Percentiles rank a stretch among this genome's conserved stretches.
Evolutionary conservation across 2,113 vertebrate genomes (phyloP).

Genomic region (Melozone crissalis): DNA sequence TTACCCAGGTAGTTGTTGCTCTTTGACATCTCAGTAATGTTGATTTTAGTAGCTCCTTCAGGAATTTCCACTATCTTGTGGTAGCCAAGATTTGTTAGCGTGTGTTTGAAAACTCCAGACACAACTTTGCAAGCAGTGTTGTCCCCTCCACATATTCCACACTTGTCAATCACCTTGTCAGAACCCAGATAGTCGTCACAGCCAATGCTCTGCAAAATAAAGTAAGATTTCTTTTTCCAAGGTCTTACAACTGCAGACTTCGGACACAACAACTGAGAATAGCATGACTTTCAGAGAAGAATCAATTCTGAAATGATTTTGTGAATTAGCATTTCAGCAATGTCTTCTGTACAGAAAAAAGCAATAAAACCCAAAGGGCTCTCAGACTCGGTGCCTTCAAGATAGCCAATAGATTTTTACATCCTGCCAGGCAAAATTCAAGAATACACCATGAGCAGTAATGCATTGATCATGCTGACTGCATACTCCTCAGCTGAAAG

Average conservation of each 20-base stretch:
- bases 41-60: slow-evolving; percentile 96
- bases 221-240: slow-evolving; percentile 2
- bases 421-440: neutral
- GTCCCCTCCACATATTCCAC: slow-evolving; percentile 92
- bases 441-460: neutral
- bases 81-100: slow-evolving; percentile 89
- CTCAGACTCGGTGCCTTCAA: neutral
- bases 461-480: neutral
- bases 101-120: slow-evolving; percentile 90
- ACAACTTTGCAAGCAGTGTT: slow-evolving; percentile 89
- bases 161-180: slow-evolving; percentile 89
- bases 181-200: slow-evolving; percentile 92
- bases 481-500: neutral
- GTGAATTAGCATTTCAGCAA: neutral
- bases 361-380: neutral
- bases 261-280: neutral
- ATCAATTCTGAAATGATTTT: neutral
- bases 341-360: neutral
- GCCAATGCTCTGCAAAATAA: slow-evolving; percentile 83
- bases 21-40: slow-evolving; percentile 95
- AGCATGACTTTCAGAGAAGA: neutral
- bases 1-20: slow-evolving; percentile 96
- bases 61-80: slow-evolving; percentile 96
- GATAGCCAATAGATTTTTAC: neutral
- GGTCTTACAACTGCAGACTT: neutral